Evolutionary conservation across 2,888 invertebrate genomes (phyloP).

Genomic region (Thysanoteuthis rhombus): DNA sequence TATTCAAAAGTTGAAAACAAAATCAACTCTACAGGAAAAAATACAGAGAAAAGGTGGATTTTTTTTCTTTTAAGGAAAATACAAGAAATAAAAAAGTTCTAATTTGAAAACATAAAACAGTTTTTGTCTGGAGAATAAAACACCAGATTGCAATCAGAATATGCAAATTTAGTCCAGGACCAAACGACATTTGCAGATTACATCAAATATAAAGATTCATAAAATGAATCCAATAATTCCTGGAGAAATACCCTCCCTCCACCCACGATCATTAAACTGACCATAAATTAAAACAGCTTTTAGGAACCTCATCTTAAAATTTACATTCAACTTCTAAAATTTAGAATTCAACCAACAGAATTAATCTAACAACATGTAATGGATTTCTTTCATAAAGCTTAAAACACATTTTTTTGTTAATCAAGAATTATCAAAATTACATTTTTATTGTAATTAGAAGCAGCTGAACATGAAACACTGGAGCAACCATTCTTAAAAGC

Average conservation of each 20-base stretch:
- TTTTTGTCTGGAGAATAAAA: not conserved
- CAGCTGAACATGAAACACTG: not conserved
- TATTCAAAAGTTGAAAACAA: too few species aligned
- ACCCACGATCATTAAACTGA: not conserved
- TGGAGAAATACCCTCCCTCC: not conserved
- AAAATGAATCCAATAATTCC: not conserved
- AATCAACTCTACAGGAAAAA: too few species aligned
- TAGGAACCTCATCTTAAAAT: not conserved
- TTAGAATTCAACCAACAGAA: not conserved
- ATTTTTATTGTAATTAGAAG: not conserved
- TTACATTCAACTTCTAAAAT: not conserved
- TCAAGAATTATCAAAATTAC: not conserved
- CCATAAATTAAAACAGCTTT: not conserved
- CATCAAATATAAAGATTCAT: not conserved
- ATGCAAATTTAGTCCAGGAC: not conserved
- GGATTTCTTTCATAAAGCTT: not conserved
- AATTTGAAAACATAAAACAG: not conserved
- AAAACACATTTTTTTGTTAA: not conserved
- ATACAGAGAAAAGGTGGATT: too few species aligned
- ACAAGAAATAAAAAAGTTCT: too few species aligned
- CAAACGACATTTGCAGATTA: not conserved
- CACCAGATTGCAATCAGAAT: not conserved
- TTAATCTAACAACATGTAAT: slow-evolving; percentile 12
- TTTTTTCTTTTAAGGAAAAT: too few species aligned
- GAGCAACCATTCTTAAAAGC: not conserved